A percentile compares a stretch with the other conserved stretches of the same genome.
Evolutionary conservation across 2,113 vertebrate genomes (phyloP).

Genomic region (Lota lota): DNA sequence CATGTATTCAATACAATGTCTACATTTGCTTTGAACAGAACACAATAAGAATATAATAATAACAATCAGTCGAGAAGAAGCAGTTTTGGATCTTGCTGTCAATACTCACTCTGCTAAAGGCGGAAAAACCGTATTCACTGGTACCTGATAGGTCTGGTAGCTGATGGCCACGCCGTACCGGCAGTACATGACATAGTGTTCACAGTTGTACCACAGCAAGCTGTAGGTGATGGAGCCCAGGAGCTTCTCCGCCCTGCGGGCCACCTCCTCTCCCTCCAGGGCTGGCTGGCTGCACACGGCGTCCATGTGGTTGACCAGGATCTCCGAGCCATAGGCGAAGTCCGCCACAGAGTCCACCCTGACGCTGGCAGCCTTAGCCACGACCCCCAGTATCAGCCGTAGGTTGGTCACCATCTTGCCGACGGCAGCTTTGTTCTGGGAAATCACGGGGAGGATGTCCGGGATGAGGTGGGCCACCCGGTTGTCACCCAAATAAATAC

Average conservation of each 20-base stretch:
- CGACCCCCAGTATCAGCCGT: conserved; percentile 84
- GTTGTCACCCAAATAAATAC: conserved; percentile 90
- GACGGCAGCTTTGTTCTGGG: conserved; percentile 67
- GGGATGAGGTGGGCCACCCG: conserved; percentile 94
- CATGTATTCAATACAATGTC: not conserved
- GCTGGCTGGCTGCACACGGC: conserved; percentile 74
- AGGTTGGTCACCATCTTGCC: conserved; percentile 86
- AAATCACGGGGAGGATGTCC: conserved; percentile 84
- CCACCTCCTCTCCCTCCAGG: conserved; percentile 82
- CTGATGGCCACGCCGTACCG: conserved; percentile 86
- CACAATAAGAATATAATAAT: too few relatives aligned
- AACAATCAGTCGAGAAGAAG: too few relatives aligned
- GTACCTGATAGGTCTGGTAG: conserved; percentile 91
- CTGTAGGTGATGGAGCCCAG: conserved; percentile 85
- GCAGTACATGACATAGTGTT: conserved; percentile 96
- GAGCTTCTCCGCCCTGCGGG: conserved; percentile 82
- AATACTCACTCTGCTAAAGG: too few relatives aligned
- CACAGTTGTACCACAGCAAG: conserved; percentile 96
- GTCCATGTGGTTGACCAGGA: conserved; percentile 90
- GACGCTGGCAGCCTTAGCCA: conserved; percentile 82
- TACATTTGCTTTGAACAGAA: too few relatives aligned
- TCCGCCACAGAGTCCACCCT: conserved; percentile 89
- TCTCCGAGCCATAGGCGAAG: conserved; percentile 87
- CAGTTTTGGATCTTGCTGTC: too few relatives aligned
- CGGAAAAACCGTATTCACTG: not conserved